phyloP scores from a whole-genome alignment of 92 coral and sea anemone genomes.

The Chrysogorgia sp. region DNA sequence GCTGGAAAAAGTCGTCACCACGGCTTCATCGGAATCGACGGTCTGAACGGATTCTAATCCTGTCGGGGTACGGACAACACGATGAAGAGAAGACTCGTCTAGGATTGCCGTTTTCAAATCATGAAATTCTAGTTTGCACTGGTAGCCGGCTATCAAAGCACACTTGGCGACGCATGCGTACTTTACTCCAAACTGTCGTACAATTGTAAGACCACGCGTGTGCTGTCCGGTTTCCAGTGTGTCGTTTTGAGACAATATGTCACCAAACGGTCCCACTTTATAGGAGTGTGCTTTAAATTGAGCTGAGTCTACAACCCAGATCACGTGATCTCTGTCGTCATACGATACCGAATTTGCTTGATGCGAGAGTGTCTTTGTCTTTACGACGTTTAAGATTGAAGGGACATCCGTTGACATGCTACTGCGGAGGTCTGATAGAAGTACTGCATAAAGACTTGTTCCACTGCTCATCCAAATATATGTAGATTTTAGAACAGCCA shows the following conservation, averaged over 20 bases:
- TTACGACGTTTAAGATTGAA: constrained; percentile 62
- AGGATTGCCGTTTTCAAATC: constrained; percentile 59
- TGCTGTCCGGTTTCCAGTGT: constrained; percentile 69
- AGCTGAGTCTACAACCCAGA: constrained; percentile 83
- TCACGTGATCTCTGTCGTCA: constrained; percentile 65
- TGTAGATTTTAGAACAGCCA: constrained; percentile 67
- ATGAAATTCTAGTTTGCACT: constrained; percentile 94
- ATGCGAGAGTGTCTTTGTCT: constrained; percentile 57
- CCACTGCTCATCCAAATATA: constrained; percentile 82
- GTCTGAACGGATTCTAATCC: constrained; percentile 86
- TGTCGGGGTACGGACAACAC: constrained; percentile 92
- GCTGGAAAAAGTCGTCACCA: constrained; percentile 82
- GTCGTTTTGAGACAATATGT: constrained; percentile 66
- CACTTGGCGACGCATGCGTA: constrained; percentile 89
- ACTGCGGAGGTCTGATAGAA: constrained; percentile 60
- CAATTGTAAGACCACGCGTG: constrained; percentile 87
- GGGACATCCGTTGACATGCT: constrained; percentile 65
- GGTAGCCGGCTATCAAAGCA: constrained; percentile 78
- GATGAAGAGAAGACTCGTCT: constrained; percentile 73
- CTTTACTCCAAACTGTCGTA: constrained; percentile 75
- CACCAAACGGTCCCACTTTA: constrained; percentile 73
- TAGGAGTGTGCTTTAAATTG: constrained; percentile 78
- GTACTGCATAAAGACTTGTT: constrained; percentile 62
- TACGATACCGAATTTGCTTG: constrained; percentile 83
- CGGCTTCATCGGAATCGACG: constrained; percentile 57